A percentile compares a stretch with the other conserved stretches of the same genome.
Evolutionary conservation across 2,888 invertebrate genomes (phyloP).

Genomic region (Sesia bembeciformis): DNA sequence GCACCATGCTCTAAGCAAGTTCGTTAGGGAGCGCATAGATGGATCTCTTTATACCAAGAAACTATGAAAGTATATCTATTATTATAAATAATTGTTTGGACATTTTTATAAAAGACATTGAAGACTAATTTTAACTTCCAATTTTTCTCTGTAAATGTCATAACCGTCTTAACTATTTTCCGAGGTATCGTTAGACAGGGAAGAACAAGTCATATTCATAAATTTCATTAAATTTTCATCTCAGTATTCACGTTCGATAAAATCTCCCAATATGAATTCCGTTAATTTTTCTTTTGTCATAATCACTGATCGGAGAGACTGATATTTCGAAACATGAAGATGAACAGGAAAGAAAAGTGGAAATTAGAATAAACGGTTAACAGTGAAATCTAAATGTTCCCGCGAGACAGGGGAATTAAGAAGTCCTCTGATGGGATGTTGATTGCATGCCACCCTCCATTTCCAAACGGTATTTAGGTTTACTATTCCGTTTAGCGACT

Average conservation of each 20-base stretch:
- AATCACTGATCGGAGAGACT: conserved; percentile 43
- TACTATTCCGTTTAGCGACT: conserved; percentile 19
- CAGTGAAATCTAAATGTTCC: conserved; percentile 49
- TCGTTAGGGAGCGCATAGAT: too few species aligned
- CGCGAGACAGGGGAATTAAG: conserved; percentile 55
- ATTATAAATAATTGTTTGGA: too few species aligned
- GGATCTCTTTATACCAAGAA: too few species aligned
- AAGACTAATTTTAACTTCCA: too few species aligned
- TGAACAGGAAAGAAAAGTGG: conserved; percentile 18
- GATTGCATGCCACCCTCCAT: conserved; percentile 58
- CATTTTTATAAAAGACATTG: too few species aligned
- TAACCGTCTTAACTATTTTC: too few species aligned
- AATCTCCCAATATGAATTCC: conserved; percentile 36
- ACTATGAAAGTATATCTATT: too few species aligned
- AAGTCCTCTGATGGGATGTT: conserved; percentile 67
- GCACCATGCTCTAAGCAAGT: too few species aligned
- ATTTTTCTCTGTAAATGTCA: too few species aligned
- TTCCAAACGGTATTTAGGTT: conserved; percentile 45
- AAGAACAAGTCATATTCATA: background rate
- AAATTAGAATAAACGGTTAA: conserved; percentile 60
- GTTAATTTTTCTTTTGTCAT: conserved; percentile 42
- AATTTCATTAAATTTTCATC: conserved; percentile 48
- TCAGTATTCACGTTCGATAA: conserved; percentile 42
- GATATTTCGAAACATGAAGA: conserved; percentile 41
- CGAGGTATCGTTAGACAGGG: background rate